Evolutionary conservation across 1,140 invertebrate genomes (phyloP).

Genomic region (Brachystomella parvula): DNA sequence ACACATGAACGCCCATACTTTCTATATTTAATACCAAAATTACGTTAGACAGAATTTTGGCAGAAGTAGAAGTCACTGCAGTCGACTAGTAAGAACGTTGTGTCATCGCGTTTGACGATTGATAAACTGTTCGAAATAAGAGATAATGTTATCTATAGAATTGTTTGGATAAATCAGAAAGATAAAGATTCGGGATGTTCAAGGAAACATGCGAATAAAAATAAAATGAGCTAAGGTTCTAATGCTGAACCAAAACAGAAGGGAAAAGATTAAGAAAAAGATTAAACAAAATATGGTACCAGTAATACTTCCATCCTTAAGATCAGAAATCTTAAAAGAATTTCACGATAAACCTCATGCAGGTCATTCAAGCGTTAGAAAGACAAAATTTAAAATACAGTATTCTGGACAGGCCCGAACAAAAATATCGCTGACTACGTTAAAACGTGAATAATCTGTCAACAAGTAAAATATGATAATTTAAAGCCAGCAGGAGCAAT

Average conservation of each 20-base stretch:
- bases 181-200: too few relatives aligned
- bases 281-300: conserved; percentile 4
- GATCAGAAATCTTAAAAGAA: conserved; percentile 7
- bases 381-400: conserved; percentile 20
- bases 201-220: too few relatives aligned
- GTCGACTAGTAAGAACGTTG: too few relatives aligned
- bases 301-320: conserved; percentile 15
- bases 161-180: too few relatives aligned
- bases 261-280: background rate
- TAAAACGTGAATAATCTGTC: conserved; percentile 26
- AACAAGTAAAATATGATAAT: conserved; percentile 17
- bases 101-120: too few relatives aligned
- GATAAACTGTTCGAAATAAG: too few relatives aligned
- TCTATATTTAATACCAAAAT: background rate
- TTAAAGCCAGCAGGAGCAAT: conserved; percentile 15
- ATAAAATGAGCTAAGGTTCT: too few relatives aligned
- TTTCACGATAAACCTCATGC: conserved; percentile 25
- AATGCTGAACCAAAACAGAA: background rate
- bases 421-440: conserved; percentile 28
- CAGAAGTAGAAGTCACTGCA: too few relatives aligned
- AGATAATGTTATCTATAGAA: too few relatives aligned
- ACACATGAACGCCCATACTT: background rate
- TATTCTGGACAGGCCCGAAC: conserved; percentile 28
- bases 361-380: conserved; percentile 23
- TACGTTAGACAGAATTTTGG: background rate